These are phyloP conservation scores for Rousettus madagascariensis DNA, from an alignment of 2,797 vertebrate genomes.

Conservation along the genomic window DNA sequence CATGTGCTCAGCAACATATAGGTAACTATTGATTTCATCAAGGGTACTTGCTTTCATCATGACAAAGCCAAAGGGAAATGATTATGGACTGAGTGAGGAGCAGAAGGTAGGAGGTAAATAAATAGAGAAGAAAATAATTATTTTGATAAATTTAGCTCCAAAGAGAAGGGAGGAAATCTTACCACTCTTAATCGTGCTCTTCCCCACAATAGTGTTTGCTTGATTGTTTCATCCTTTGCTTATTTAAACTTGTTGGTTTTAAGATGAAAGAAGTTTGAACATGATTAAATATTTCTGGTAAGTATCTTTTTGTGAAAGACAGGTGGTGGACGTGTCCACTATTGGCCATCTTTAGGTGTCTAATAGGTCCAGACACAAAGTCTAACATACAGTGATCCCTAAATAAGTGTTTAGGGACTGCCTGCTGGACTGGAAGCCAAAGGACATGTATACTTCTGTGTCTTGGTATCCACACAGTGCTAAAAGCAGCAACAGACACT, in stretches of 20 bases:
- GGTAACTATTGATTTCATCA: not conserved
- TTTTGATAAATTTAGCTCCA: not conserved
- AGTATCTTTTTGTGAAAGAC: not conserved
- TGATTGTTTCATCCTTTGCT: not conserved
- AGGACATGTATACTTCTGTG: not conserved
- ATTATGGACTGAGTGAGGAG: not conserved
- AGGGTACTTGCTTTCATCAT: not conserved
- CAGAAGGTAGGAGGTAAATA: not conserved
- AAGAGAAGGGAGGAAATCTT: not conserved
- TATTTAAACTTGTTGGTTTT: not conserved
- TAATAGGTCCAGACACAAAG: not conserved
- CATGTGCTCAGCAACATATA: not conserved
- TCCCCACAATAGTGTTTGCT: not conserved
- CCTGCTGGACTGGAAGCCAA: not conserved
- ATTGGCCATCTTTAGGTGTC: not conserved
- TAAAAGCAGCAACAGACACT: not conserved
- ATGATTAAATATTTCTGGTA: not conserved
- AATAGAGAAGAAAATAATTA: not conserved
- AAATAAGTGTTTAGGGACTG: not conserved
- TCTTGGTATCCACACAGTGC: not conserved
- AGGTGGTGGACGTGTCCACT: too few species aligned
- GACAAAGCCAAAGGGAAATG: not conserved
- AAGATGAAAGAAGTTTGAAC: not conserved
- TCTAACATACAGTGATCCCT: not conserved
- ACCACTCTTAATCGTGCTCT: rapidly evolving